phyloP scores from a whole-genome alignment of 2,888 invertebrate species.

The Microplitis deprimator region DNA sequence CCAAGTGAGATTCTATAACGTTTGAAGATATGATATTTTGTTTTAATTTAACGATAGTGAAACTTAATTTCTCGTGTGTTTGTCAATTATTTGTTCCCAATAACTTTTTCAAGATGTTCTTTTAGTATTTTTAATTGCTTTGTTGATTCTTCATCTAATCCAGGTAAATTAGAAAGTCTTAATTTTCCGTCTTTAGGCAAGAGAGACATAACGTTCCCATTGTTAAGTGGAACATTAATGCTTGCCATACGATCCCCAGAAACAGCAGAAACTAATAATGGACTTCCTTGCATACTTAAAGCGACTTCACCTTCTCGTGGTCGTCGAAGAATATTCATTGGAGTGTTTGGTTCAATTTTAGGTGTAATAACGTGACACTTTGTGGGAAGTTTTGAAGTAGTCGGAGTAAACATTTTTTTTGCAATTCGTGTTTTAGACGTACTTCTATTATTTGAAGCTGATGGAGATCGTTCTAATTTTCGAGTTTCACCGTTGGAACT shows the following conservation, averaged over 20 bases:
- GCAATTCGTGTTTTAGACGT: slow-evolving; percentile 28
- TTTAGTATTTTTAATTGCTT: slow-evolving; percentile 61
- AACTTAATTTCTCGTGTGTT: too few species aligned
- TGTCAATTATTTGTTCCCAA: slow-evolving; percentile 22
- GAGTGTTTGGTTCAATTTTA: slow-evolving; percentile 77
- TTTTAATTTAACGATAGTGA: too few species aligned
- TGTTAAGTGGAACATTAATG: slow-evolving; percentile 78
- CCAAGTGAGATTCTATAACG: too few species aligned
- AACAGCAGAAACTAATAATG: slow-evolving; percentile 75
- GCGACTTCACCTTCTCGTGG: slow-evolving; percentile 79
- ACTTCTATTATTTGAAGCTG: slow-evolving; percentile 3
- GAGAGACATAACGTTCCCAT: slow-evolving; percentile 77
- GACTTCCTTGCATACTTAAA: slow-evolving; percentile 80
- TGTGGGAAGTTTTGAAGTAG: slow-evolving; percentile 28
- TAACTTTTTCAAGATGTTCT: slow-evolving; percentile 61
- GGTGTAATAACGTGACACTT: slow-evolving; percentile 61
- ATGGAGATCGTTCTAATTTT: slow-evolving; percentile 15
- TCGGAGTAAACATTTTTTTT: slow-evolving; percentile 58
- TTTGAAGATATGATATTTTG: too few species aligned
- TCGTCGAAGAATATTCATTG: slow-evolving; percentile 76
- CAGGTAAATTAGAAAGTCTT: slow-evolving; percentile 70
- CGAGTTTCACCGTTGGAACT: slow-evolving; percentile 33
- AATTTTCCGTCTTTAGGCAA: slow-evolving; percentile 73
- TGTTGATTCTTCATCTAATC: slow-evolving; percentile 65
- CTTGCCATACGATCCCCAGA: slow-evolving; percentile 75